These are phyloP conservation scores for Tympanoctomys barrerae DNA, from an alignment of 2,797 vertebrate genomes.

Conservation along the genomic window DNA sequence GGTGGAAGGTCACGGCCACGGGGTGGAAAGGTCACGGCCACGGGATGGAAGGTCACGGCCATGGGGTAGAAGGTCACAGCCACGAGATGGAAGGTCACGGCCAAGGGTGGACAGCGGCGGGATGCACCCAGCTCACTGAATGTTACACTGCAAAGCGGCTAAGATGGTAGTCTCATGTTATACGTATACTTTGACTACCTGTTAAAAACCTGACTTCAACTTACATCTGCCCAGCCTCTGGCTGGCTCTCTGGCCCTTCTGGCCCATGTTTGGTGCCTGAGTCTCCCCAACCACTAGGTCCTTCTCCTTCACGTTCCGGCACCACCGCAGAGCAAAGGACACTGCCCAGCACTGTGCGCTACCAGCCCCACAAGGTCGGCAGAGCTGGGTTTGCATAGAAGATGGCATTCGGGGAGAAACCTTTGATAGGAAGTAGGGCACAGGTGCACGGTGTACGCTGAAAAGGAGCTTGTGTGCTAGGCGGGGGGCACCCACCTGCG, in stretches of 20 bases:
- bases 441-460: neutral
- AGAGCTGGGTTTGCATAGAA: neutral
- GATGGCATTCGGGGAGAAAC: neutral
- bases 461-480: neutral
- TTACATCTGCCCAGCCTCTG: neutral
- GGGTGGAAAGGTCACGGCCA: fast-evolving
- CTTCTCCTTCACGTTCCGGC: neutral
- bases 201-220: neutral
- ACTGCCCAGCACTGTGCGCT: neutral
- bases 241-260: neutral
- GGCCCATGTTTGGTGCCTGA: neutral
- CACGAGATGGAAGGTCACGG: fast-evolving
- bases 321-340: neutral
- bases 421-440: neutral
- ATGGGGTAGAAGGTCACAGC: too few relatives aligned
- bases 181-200: neutral
- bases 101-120: too few relatives aligned
- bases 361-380: neutral
- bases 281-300: neutral
- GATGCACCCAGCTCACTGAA: neutral
- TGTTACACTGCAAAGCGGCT: neutral
- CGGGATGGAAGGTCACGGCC: neutral
- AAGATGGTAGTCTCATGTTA: neutral
- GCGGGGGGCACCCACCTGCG: neutral
- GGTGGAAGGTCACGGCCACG: fast-evolving